phyloP scores from a whole-genome alignment of 2,888 invertebrate genomes.

The Argynnis bischoffii region DNA sequence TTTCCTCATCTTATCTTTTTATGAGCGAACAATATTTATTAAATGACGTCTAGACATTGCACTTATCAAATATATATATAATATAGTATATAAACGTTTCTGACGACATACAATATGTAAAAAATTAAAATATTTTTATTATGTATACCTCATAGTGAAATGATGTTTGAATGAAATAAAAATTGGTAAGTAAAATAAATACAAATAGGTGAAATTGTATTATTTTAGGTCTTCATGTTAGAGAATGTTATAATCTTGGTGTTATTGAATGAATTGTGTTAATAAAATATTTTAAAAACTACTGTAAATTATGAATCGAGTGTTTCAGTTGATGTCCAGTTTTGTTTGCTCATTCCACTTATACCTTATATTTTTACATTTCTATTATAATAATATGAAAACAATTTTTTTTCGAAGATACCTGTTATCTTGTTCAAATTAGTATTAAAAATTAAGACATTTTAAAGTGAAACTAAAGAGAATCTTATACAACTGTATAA shows the following conservation, averaged over 20 bases:
- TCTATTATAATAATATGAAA: neutral
- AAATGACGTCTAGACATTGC: constrained; percentile 61
- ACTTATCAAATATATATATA: constrained; percentile 58
- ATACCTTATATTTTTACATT: neutral
- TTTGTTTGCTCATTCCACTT: constrained; percentile 36
- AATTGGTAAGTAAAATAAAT: constrained; percentile 76
- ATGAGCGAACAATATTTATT: constrained; percentile 58
- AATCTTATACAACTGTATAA: too few species aligned
- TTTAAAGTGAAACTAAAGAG: too few species aligned
- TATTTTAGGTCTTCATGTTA: constrained; percentile 82
- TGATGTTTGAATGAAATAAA: constrained; percentile 81
- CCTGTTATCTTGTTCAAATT: too few species aligned
- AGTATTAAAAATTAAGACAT: too few species aligned
- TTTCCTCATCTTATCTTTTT: constrained; percentile 66
- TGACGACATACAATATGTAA: constrained; percentile 71
- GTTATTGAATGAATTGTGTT: constrained; percentile 84
- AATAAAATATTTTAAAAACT: constrained; percentile 83
- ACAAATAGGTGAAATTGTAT: constrained; percentile 78
- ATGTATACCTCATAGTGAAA: constrained; percentile 80
- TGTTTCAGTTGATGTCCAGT: constrained; percentile 60
- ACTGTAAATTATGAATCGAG: constrained; percentile 73
- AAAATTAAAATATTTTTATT: constrained; percentile 77
- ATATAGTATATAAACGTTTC: constrained; percentile 64
- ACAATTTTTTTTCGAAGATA: too few species aligned
- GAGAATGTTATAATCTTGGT: constrained; percentile 83